A percentile compares a stretch with the other conserved stretches of the same genome.
Evolutionary conservation across 1,140 invertebrate species (phyloP).

Genomic region (Meloidogyne hapla): DNA sequence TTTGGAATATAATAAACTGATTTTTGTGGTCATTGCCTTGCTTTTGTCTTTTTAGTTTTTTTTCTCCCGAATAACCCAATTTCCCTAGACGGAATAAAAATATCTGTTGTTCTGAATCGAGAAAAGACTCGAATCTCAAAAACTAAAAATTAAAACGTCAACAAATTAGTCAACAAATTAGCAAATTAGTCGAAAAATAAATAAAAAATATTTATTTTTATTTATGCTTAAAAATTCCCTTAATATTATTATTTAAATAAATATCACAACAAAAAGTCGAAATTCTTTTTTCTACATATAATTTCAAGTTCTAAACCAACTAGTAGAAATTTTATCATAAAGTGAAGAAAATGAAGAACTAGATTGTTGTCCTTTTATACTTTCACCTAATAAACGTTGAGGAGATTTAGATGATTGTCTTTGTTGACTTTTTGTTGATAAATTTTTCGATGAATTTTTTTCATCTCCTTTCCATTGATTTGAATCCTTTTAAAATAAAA

Average conservation of each 20-base stretch:
- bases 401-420: constrained; percentile 1
- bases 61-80: no score
- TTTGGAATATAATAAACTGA: no score
- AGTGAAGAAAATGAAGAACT: constrained; percentile 36
- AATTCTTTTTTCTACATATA: background rate
- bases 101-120: no score
- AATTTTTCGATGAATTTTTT: background rate
- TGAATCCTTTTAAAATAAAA: constrained; percentile 1
- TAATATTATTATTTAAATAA: no score
- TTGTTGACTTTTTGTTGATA: constrained; percentile 9
- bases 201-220: no score
- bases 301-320: constrained; percentile 32
- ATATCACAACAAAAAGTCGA: background rate
- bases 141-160: no score
- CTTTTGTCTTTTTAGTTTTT: no score
- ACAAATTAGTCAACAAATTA: no score
- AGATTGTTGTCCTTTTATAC: background rate
- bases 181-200: no score
- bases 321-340: constrained; percentile 36
- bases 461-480: constrained; percentile 8
- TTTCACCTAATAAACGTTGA: background rate
- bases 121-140: no score
- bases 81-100: no score
- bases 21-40: no score
- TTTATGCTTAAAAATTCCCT: background rate